Evolutionary conservation across 2,888 invertebrate genomes (phyloP).

Genomic region (Baccha elongata): DNA sequence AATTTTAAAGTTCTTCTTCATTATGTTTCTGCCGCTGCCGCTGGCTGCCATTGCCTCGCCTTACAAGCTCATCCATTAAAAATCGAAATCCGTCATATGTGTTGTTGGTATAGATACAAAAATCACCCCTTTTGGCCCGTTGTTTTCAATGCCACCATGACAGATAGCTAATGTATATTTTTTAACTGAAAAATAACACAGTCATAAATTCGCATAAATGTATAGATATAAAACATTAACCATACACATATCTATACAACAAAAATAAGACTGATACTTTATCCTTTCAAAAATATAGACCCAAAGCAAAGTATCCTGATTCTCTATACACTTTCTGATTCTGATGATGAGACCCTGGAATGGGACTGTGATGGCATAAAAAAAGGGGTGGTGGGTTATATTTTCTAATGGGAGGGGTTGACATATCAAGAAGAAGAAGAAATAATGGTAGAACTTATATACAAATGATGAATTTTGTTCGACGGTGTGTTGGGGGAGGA

Average conservation of each 20-base stretch:
- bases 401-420: too few species aligned
- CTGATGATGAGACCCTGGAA: conserved; percentile 25
- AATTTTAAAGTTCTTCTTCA: conserved; percentile 56
- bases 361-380: not conserved
- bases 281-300: conserved; percentile 63
- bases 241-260: conserved; percentile 21
- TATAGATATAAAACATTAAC: too few species aligned
- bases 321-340: conserved; percentile 9
- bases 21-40: too few species aligned
- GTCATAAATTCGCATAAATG: conserved; percentile 72
- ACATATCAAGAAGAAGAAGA: conserved; percentile 48
- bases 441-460: conserved; percentile 73
- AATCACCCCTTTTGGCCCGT: conserved; percentile 60
- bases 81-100: conserved; percentile 63
- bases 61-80: conserved; percentile 57
- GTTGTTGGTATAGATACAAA: conserved; percentile 9
- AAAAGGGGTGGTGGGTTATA: not conserved
- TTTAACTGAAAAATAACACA: conserved; percentile 73
- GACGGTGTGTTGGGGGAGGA: conserved; percentile 22
- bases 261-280: conserved; percentile 68
- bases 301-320: conserved; percentile 55
- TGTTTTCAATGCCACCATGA: conserved; percentile 64
- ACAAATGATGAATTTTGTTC: conserved; percentile 73
- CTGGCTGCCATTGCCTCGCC: too few species aligned
- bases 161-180: conserved; percentile 73